Evolutionary conservation across 2,797 vertebrate genomes (phyloP).

Genomic region (Rhinogobio ventralis): DNA sequence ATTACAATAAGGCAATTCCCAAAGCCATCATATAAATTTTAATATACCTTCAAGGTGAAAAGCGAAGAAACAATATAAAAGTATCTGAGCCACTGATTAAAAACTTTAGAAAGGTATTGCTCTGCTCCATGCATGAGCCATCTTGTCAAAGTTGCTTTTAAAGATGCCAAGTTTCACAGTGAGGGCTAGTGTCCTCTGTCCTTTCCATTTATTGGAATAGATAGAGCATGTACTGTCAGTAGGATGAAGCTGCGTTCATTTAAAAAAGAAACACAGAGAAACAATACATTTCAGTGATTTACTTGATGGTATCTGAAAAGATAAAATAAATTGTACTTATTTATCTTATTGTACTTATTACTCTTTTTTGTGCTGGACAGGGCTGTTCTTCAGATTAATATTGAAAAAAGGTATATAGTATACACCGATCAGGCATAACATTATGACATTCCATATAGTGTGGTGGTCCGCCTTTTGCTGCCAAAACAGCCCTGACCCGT

Average conservation of each 20-base stretch:
- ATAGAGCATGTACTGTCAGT: not conserved
- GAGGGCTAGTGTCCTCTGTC: not conserved
- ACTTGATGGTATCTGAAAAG: not conserved
- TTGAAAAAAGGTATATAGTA: not conserved
- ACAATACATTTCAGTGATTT: not conserved
- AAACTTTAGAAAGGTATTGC: not conserved
- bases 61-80: not conserved
- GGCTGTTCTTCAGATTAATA: not conserved
- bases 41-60: conserved; percentile 7
- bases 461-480: too few species aligned
- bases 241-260: not conserved
- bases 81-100: not conserved
- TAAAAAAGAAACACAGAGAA: not conserved
- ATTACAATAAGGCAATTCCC: not conserved
- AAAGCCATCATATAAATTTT: not conserved
- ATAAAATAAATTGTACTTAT: not conserved
- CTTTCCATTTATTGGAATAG: not conserved
- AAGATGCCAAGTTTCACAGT: conserved; percentile 3
- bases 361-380: not conserved
- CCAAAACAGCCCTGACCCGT: too few species aligned
- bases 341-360: not conserved
- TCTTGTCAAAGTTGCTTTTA: not conserved
- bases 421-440: too few species aligned
- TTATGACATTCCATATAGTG: too few species aligned
- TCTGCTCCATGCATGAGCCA: not conserved